phyloP scores from a whole-genome alignment of 2,797 vertebrate genomes.

The Lemur catta region DNA sequence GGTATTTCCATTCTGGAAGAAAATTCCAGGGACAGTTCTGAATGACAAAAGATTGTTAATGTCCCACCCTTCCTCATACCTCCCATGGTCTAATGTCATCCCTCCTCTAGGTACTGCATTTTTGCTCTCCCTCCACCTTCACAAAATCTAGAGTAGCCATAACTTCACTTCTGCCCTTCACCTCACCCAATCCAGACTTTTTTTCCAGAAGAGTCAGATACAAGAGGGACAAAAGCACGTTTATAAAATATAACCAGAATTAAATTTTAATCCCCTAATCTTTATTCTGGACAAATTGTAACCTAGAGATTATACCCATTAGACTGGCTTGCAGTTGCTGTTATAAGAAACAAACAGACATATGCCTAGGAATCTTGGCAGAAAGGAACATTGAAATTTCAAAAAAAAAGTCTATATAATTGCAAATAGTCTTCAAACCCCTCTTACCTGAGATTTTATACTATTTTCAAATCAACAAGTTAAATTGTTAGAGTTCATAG shows the following conservation, averaged over 20 bases:
- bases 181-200: neutral
- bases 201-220: neutral
- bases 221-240: neutral
- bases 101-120: neutral
- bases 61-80: fast-evolving
- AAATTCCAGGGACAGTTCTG: neutral
- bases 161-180: neutral
- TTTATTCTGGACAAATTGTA: neutral
- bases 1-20: neutral
- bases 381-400: neutral
- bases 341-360: neutral
- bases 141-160: neutral
- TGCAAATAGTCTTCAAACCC: neutral
- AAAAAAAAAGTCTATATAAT: neutral
- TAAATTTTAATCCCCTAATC: neutral
- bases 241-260: neutral
- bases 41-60: neutral
- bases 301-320: neutral
- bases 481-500: neutral
- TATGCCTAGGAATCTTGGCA: neutral
- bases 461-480: neutral
- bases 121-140: neutral
- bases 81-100: neutral
- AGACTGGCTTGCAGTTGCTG: neutral
- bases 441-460: neutral